Evolutionary conservation across 2,113 vertebrate species (phyloP).

Genomic region (Microcebus griseorufus): DNA sequence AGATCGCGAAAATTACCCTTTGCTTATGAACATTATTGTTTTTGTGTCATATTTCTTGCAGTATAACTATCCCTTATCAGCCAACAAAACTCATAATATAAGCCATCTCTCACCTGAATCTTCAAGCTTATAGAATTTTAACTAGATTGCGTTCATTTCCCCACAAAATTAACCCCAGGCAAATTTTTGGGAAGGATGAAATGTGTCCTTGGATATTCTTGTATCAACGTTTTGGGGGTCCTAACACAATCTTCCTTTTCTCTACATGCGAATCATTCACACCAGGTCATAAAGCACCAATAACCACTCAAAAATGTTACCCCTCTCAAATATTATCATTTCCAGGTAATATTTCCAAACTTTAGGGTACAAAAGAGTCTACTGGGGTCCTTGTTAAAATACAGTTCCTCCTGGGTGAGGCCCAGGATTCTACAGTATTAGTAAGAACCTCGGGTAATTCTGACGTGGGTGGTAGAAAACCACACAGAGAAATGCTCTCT

Average conservation of each 20-base stretch:
- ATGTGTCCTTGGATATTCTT: background rate
- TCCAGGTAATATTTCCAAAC: background rate
- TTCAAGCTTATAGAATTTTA: constrained; percentile 24
- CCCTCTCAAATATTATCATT: background rate
- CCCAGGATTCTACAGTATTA: background rate
- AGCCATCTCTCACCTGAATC: background rate
- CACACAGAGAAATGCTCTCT: background rate
- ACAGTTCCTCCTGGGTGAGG: background rate
- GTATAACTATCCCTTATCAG: background rate
- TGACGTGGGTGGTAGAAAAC: background rate
- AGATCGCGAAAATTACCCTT: background rate
- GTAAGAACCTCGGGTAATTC: background rate
- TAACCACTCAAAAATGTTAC: background rate
- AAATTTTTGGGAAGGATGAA: background rate
- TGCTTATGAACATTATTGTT: background rate
- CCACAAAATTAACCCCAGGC: background rate
- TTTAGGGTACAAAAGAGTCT: background rate
- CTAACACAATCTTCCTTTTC: background rate
- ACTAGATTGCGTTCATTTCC: constrained; percentile 22
- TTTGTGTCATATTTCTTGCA: constrained; percentile 37
- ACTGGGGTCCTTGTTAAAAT: background rate
- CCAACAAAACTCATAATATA: background rate
- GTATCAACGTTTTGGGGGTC: background rate
- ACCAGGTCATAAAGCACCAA: background rate
- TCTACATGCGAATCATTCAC: background rate